Conservation (phyloP, 2,113 vertebrate genomes). For the Aspidoscelis tigris region DNA sequence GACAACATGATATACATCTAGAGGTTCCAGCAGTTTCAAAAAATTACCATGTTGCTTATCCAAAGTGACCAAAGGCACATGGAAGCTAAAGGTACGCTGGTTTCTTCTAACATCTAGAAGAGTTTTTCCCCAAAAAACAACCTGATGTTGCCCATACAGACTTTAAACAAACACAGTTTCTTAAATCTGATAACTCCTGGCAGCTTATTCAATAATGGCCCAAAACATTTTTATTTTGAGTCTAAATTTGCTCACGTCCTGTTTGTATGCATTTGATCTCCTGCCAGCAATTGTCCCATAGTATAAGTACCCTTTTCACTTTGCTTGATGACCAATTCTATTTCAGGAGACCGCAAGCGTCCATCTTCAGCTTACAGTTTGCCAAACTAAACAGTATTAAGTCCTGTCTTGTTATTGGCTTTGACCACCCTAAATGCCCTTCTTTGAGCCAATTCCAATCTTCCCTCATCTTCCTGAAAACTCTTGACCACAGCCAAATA, state of each 20-base stretch:
- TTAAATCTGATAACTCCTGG: neutral
- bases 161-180: neutral
- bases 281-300: conserved; percentile 21
- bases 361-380: neutral
- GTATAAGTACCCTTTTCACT: conserved; percentile 3
- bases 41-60: too few species aligned
- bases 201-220: neutral
- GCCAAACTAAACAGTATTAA: conserved; percentile 16
- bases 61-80: too few species aligned
- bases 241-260: conserved; percentile 20
- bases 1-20: too few species aligned
- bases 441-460: neutral
- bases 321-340: neutral
- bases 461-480: conserved; percentile 3
- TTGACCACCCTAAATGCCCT: neutral
- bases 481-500: neutral
- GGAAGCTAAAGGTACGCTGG: too few species aligned
- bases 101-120: neutral
- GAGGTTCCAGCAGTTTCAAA: too few species aligned
- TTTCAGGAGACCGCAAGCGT: neutral
- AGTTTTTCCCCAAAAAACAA: too few species aligned
- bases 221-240: neutral
- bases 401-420: neutral
- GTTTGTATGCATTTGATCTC: neutral
- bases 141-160: too few species aligned